Evolutionary conservation across 1,140 invertebrate genomes (phyloP), one percentile per base, ranked within the genome.

Genomic region (Caenorhabditis remanei): DNA sequence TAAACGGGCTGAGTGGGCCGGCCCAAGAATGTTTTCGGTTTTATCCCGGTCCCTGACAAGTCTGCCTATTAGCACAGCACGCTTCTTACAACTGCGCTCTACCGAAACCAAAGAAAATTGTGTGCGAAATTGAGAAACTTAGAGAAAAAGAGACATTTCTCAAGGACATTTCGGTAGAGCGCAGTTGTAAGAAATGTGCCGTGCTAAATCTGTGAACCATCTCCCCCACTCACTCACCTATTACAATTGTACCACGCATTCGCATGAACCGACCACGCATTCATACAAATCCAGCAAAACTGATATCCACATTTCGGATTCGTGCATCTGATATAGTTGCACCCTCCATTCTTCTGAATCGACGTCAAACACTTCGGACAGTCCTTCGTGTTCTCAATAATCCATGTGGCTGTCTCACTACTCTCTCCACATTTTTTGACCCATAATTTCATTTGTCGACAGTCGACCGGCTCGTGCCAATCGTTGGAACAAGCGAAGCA

Each of bases 391-490:
- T 99, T 99, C 14, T 97, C 98, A 79, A 97, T 97, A 91, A 99
- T 99, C 98, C 98, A 99, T 93, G 99, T 99, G 41, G 96, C 97
- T 48, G 98, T 99, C 94, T 99, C 98, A 13, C 97, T 98, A 92
- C 99, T 98, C 93, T 99, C 98, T 93, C 98, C 97, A 94, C 97
- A 99, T 94, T 99, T 99, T 94, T 99, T 99, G 86, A 98, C 97
- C 98, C 98, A 99, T 93, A 96, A 96, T 91, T 95, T 95, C 0
- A 99, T 94, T 92, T 97, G 95, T 90, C 95, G 95, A 94, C 98
- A 99, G 90, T 96, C 96, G 3, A 99, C 97, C 5, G 98, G 98
- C 93, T 99, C 97, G 94, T 99, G 98, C 97, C 98, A 99, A 93
- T 97, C 97, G 94, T 99, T 96, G 55, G 96, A 96, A 94, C 98